phyloP scores from a whole-genome alignment of 2,888 invertebrate genomes.

The Prostheceraeus crozeri region DNA sequence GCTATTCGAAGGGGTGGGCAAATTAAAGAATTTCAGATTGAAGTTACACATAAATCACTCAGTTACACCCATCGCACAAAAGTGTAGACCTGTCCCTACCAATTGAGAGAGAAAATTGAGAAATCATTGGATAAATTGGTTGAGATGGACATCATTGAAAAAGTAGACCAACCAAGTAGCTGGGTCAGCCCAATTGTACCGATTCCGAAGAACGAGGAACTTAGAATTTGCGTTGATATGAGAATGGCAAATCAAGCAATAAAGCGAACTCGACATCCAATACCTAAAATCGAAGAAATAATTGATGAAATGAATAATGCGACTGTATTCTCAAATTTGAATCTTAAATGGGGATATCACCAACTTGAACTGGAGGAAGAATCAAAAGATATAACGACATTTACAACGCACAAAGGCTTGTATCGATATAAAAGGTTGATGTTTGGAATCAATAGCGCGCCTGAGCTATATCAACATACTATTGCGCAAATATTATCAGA shows the following conservation, averaged over 20 bases:
- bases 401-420: constrained; percentile 42
- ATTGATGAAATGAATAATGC: constrained; percentile 38
- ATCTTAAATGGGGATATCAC: constrained; percentile 43
- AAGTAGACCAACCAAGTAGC: too few relatives aligned
- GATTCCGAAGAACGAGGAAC: too few relatives aligned
- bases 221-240: too few relatives aligned
- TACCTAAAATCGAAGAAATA: constrained; percentile 42
- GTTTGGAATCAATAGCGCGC: constrained; percentile 42
- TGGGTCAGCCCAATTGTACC: too few relatives aligned
- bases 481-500: constrained; percentile 38
- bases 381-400: constrained; percentile 43
- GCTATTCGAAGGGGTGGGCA: too few relatives aligned
- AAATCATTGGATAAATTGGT: too few relatives aligned
- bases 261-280: constrained; percentile 39
- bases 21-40: too few relatives aligned
- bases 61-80: too few relatives aligned
- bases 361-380: constrained; percentile 41
- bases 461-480: constrained; percentile 42
- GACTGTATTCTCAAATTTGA: constrained; percentile 42
- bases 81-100: too few relatives aligned
- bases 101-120: too few relatives aligned
- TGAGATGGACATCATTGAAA: too few relatives aligned
- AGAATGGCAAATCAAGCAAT: constrained; percentile 39
- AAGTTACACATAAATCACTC: too few relatives aligned
- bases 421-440: constrained; percentile 42